phyloP scores from a whole-genome alignment of 2,113 vertebrate genomes.

The Hypocryptadius cinnamomeus region DNA sequence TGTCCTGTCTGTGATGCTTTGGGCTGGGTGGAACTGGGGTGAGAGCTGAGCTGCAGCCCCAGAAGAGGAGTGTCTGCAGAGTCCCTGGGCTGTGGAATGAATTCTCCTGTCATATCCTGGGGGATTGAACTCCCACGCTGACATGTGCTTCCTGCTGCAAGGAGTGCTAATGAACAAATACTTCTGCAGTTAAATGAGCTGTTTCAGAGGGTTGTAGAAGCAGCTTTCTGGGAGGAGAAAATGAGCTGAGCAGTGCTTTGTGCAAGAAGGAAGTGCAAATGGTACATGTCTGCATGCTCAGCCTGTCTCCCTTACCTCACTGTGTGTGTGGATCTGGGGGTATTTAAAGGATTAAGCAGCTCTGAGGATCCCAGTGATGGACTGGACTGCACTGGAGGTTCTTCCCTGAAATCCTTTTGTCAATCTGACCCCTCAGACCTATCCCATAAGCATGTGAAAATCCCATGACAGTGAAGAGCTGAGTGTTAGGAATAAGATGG shows the following conservation, averaged over 20 bases:
- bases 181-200: slow-evolving; percentile 3
- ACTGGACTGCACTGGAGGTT: neutral
- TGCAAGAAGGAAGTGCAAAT: neutral
- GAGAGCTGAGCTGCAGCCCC: neutral
- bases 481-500: neutral
- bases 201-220: slow-evolving; percentile 13
- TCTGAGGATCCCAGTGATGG: neutral
- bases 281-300: neutral
- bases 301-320: neutral
- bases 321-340: neutral
- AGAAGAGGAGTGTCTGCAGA: neutral
- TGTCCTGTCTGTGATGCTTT: neutral
- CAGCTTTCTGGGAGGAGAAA: slow-evolving; percentile 33
- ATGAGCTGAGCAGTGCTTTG: neutral
- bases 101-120: neutral
- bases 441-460: neutral
- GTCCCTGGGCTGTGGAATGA: neutral
- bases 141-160: slow-evolving; percentile 36
- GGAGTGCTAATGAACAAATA: neutral
- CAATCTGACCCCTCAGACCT: neutral
- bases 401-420: neutral
- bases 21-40: neutral
- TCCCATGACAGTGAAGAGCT: neutral
- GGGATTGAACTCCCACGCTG: slow-evolving; percentile 32
- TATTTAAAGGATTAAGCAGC: neutral